These are phyloP conservation scores for Aphelinus certus DNA, from an alignment of 1,140 invertebrate species.

Conservation along the genomic window DNA sequence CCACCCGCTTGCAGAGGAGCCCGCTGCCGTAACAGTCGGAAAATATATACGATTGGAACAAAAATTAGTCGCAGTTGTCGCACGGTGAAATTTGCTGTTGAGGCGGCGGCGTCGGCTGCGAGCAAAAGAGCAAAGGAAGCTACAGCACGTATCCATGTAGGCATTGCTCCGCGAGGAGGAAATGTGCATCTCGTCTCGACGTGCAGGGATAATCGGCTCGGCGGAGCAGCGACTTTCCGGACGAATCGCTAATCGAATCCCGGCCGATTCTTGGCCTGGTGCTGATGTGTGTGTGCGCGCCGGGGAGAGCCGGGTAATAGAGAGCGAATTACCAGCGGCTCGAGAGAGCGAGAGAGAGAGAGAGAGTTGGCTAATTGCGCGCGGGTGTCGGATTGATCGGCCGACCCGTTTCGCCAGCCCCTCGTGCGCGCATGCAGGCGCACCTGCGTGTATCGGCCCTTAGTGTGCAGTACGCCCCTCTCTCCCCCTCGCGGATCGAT, in stretches of 20 bases:
- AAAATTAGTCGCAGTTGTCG: neutral
- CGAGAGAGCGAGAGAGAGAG: conserved; percentile 28
- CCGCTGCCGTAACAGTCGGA: too few species aligned
- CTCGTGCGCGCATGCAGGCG: conserved; percentile 40
- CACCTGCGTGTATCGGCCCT: conserved; percentile 14
- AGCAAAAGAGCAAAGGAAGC: neutral
- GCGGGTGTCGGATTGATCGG: conserved; percentile 56
- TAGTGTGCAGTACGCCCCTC: too few species aligned
- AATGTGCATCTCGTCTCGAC: too few species aligned
- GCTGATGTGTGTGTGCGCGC: too few species aligned
- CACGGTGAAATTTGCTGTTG: conserved; percentile 15
- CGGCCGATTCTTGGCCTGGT: conserved; percentile 29
- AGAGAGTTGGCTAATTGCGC: conserved; percentile 47
- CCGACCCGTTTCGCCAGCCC: conserved; percentile 50
- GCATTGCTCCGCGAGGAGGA: too few species aligned
- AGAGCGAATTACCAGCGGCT: conserved; percentile 54
- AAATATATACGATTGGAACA: too few species aligned
- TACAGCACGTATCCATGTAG: too few species aligned
- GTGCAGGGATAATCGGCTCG: neutral
- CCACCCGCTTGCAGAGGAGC: too few species aligned
- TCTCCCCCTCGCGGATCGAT: conserved; percentile 41
- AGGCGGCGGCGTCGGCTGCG: neutral
- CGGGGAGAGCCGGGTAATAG: conserved; percentile 22
- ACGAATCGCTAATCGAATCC: conserved; percentile 29
- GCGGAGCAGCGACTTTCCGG: conserved; percentile 2